Percentiles rank a stretch among this genome's conserved stretches.
phyloP scores from a whole-genome alignment of 2,797 vertebrate genomes.

The Halcyon badia region DNA sequence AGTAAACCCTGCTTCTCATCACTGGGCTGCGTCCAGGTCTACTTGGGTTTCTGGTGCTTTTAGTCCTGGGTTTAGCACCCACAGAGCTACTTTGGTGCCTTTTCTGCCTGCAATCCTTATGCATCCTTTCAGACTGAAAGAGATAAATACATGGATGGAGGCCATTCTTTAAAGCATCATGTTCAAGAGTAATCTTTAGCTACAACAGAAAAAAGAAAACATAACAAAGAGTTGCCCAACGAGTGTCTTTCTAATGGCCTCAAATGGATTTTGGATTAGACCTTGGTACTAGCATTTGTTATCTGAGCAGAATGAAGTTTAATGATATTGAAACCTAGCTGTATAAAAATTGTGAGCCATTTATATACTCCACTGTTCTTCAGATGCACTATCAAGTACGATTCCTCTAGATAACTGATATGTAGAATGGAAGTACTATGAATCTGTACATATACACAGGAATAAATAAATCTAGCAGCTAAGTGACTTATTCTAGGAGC shows the following conservation, averaged over 20 bases:
- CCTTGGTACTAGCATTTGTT: background rate
- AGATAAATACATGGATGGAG: background rate
- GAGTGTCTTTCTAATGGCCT: background rate
- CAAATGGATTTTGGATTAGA: background rate
- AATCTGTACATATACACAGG: background rate
- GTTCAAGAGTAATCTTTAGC: background rate
- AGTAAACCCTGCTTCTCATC: background rate
- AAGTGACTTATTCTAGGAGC: background rate
- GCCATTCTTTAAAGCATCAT: background rate
- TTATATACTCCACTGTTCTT: background rate
- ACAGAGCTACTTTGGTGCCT: background rate
- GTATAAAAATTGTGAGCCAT: background rate
- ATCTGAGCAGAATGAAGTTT: background rate
- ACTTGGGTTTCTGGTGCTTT: background rate
- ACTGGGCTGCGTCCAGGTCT: background rate
- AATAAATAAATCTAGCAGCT: background rate
- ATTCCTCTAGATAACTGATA: background rate
- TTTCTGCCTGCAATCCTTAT: background rate
- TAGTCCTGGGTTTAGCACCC: background rate
- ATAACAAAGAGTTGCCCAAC: background rate
- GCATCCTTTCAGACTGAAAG: background rate
- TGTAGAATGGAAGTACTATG: background rate
- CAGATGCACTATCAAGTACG: background rate
- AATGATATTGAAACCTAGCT: background rate
- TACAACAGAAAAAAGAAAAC: background rate